Conservation (phyloP, 2,113 vertebrate species). For the Nannobrachium achirus region DNA sequence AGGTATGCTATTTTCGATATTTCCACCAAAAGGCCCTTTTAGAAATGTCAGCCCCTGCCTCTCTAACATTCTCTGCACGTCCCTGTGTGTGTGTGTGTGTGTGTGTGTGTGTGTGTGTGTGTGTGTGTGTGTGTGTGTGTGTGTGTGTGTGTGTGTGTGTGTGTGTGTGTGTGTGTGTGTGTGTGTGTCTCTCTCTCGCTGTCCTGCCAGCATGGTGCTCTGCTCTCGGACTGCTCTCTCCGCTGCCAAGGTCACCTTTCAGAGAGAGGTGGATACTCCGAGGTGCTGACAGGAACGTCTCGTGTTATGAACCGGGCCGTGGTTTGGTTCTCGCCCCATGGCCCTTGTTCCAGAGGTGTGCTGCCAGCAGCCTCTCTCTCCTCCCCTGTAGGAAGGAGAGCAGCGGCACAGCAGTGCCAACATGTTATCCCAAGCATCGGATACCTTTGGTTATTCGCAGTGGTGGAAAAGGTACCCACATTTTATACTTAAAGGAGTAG, state of each 20-base stretch:
- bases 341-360: slow-evolving; percentile 29
- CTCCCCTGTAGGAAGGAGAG: slow-evolving; percentile 28
- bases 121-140: too few relatives aligned
- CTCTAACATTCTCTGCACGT: slow-evolving; percentile 67
- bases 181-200: slow-evolving; percentile 17
- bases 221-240: slow-evolving; percentile 46
- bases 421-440: slow-evolving; percentile 37
- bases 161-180: too few relatives aligned
- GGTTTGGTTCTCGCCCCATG: slow-evolving; percentile 43
- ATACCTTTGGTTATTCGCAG: slow-evolving; percentile 42
- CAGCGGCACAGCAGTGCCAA: slow-evolving; percentile 10
- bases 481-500: too few relatives aligned
- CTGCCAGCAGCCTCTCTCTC: slow-evolving; percentile 48
- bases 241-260: slow-evolving; percentile 76
- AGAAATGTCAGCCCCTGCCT: slow-evolving; percentile 40
- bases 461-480: too few relatives aligned
- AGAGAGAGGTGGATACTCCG: slow-evolving; percentile 19
- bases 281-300: slow-evolving; percentile 66
- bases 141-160: too few relatives aligned
- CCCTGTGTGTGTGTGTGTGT: slow-evolving; percentile 6
- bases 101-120: too few relatives aligned
- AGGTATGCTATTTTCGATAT: too few relatives aligned
- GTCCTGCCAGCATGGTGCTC: too few relatives aligned
- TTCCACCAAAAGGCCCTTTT: too few relatives aligned
- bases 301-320: slow-evolving; percentile 46